Conservation (phyloP, 2,888 invertebrate species). For the Lasioglossum zephyrum region DNA sequence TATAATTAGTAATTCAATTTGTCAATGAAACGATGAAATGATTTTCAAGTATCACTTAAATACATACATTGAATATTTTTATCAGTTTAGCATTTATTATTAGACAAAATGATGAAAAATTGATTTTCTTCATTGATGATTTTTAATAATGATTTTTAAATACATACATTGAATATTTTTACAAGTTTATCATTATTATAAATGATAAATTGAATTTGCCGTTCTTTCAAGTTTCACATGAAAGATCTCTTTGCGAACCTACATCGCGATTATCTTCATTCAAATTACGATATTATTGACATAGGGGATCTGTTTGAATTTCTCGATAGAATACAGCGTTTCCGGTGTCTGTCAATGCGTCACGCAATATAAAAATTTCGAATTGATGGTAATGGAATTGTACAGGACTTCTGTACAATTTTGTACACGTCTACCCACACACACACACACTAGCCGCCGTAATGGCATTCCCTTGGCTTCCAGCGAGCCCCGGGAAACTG, state of each 20-base stretch:
- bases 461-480: conserved; percentile 24
- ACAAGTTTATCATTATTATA: too few species aligned
- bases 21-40: too few species aligned
- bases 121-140: too few species aligned
- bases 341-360: neutral
- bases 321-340: neutral
- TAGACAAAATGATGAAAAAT: too few species aligned
- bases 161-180: too few species aligned
- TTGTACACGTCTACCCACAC: neutral
- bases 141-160: too few species aligned
- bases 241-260: neutral
- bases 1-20: too few species aligned
- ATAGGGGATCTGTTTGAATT: neutral
- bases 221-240: too few species aligned
- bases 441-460: neutral
- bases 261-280: neutral
- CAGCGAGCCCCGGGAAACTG: conserved; percentile 29
- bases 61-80: too few species aligned
- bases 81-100: too few species aligned
- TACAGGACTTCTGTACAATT: conserved; percentile 2
- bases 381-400: neutral
- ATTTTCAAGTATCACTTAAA: too few species aligned
- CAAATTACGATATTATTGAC: neutral
- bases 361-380: neutral
- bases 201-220: too few species aligned